Conservation (phyloP, 35 echinoderm and acorn worm species). For the Antedon bifida region DNA sequence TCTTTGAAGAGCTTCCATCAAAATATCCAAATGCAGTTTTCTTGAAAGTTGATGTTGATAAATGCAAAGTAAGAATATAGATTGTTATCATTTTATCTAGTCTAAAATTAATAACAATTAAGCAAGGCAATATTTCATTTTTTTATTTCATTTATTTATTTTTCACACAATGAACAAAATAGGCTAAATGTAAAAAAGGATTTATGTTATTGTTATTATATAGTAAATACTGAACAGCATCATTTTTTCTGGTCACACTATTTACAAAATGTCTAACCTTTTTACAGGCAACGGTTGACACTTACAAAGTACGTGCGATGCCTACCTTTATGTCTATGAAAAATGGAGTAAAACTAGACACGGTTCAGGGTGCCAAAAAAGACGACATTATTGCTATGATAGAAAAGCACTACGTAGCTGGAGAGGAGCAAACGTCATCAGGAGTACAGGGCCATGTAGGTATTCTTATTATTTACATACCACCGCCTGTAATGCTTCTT, state of each 20-base stretch:
- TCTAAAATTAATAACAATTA: too few species aligned
- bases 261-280: too few species aligned
- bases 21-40: slow-evolving; percentile 60
- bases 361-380: slow-evolving; percentile 59
- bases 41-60: slow-evolving; percentile 88
- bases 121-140: too few species aligned
- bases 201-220: too few species aligned
- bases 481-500: too few species aligned
- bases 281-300: slow-evolving; percentile 26
- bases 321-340: slow-evolving; percentile 80
- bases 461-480: not conserved
- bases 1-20: slow-evolving; percentile 24
- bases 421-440: slow-evolving; percentile 33
- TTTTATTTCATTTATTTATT: too few species aligned
- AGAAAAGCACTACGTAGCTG: slow-evolving; percentile 31
- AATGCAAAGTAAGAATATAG: slow-evolving; percentile 35
- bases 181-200: too few species aligned
- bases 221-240: too few species aligned
- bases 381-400: slow-evolving; percentile 38
- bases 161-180: too few species aligned
- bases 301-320: slow-evolving; percentile 51
- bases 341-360: slow-evolving; percentile 40
- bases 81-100: not conserved
- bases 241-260: too few species aligned
- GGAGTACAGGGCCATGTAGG: slow-evolving; percentile 73